A percentile compares a stretch with the other conserved stretches of the same genome.
These are phyloP conservation scores for Stylophora pistillata DNA, from an alignment of 64 coral and sea anemone genomes.

Conservation along the genomic window DNA sequence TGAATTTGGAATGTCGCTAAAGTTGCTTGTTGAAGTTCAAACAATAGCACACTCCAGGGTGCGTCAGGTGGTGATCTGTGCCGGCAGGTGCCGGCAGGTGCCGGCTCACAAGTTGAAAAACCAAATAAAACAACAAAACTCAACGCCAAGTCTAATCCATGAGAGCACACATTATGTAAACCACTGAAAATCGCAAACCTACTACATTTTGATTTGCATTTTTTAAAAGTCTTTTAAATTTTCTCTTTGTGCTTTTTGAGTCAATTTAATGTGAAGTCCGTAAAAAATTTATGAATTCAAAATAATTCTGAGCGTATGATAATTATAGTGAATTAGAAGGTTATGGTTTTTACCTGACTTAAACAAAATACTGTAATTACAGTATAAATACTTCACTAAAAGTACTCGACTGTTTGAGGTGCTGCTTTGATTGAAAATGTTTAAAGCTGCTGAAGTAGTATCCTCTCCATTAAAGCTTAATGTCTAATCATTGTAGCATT, in stretches of 20 bases:
- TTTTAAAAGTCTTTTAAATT: neutral
- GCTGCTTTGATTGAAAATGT: neutral
- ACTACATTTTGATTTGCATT: neutral
- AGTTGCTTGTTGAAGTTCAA: conserved; percentile 47
- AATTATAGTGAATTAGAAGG: neutral
- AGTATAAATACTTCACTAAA: no score
- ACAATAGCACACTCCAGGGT: neutral
- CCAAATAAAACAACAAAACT: neutral
- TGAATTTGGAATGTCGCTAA: neutral
- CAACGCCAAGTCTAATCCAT: neutral
- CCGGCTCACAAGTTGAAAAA: neutral
- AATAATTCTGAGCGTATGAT: neutral
- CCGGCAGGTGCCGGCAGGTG: neutral
- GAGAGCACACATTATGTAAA: neutral
- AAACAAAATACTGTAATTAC: no score
- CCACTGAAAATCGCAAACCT: neutral
- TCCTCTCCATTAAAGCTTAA: neutral
- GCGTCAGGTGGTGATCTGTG: neutral
- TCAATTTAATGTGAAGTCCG: neutral
- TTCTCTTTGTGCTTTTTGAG: neutral
- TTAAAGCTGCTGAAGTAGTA: neutral
- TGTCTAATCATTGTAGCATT: neutral
- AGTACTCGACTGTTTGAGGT: neutral
- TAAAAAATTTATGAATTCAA: neutral
- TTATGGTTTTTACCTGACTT: no score